Evolutionary conservation across 30 jellyfish, hydroid and myxozoan species (phyloP).

Genomic region (Aurelia coerulea): DNA sequence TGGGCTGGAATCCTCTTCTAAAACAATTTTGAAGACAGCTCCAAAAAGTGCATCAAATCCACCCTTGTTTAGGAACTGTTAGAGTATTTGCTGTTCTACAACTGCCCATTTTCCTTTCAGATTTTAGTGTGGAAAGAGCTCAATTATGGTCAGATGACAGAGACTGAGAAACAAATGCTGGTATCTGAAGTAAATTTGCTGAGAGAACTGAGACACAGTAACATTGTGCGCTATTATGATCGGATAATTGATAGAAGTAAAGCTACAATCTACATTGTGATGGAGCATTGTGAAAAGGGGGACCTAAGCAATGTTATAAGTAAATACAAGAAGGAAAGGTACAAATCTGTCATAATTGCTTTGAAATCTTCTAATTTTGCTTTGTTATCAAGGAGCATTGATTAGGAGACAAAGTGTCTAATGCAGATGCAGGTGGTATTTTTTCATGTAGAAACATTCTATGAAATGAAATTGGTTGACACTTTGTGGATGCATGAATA

Average conservation of each 20-base stretch:
- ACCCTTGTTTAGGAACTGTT: too few relatives aligned
- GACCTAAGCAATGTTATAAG: constrained; percentile 69
- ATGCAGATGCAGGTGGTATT: not conserved
- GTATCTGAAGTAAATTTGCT: constrained; percentile 90
- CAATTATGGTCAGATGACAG: constrained; percentile 88
- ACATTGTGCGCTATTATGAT: constrained; percentile 89
- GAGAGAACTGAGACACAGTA: constrained; percentile 83
- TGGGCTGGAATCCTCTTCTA: too few relatives aligned
- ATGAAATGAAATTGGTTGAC: too few relatives aligned
- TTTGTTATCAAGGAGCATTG: not conserved
- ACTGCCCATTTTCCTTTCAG: constrained; percentile 16
- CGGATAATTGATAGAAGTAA: constrained; percentile 77
- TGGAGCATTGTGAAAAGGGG: constrained; percentile 96
- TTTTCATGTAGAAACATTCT: not conserved
- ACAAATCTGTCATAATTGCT: not conserved
- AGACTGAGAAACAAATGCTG: constrained; percentile 82
- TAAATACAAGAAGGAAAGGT: constrained; percentile 85
- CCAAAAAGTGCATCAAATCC: too few relatives aligned
- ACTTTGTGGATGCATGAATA: too few relatives aligned
- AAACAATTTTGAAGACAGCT: too few relatives aligned
- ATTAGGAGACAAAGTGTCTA: too few relatives aligned
- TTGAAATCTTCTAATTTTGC: not conserved
- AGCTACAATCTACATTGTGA: constrained; percentile 84
- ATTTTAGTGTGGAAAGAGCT: constrained; percentile 89
- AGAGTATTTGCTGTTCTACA: too few relatives aligned